These are phyloP conservation scores for Polydrusus cervinus DNA, from an alignment of 2,888 invertebrate genomes.

Conservation along the genomic window DNA sequence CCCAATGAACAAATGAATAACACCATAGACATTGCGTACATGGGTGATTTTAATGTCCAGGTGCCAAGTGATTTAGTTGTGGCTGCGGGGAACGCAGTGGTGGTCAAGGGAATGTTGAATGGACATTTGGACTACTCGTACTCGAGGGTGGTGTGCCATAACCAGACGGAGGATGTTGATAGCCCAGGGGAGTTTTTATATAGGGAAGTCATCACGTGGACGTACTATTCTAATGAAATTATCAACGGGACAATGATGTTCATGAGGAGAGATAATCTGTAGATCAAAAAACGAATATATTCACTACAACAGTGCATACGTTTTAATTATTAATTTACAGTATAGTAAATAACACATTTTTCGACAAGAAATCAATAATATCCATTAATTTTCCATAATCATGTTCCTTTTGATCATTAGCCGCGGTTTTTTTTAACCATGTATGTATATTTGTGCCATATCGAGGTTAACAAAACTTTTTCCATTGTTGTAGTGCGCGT, in stretches of 20 bases:
- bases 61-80: constrained; percentile 68
- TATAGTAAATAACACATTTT: too few species aligned
- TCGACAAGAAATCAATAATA: too few species aligned
- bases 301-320: too few species aligned
- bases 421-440: too few species aligned
- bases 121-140: constrained; percentile 9
- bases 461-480: neutral
- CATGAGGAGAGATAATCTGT: neutral
- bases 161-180: constrained; percentile 70
- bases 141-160: constrained; percentile 73
- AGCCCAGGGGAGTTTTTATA: constrained; percentile 74
- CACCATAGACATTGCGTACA: constrained; percentile 56
- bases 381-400: too few species aligned
- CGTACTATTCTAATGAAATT: constrained; percentile 66
- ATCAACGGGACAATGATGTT: constrained; percentile 6
- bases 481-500: constrained; percentile 34
- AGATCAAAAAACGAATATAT: constrained; percentile 56
- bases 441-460: too few species aligned
- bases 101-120: constrained; percentile 60
- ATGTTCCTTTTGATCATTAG: too few species aligned
- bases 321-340: too few species aligned
- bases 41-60: constrained; percentile 55
- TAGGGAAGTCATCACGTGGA: constrained; percentile 66
- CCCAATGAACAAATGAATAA: constrained; percentile 62
- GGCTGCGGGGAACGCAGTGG: constrained; percentile 69